These are phyloP conservation scores for Acanthoscelides obtectus DNA, from an alignment of 2,888 invertebrate species.

Conservation along the genomic window DNA sequence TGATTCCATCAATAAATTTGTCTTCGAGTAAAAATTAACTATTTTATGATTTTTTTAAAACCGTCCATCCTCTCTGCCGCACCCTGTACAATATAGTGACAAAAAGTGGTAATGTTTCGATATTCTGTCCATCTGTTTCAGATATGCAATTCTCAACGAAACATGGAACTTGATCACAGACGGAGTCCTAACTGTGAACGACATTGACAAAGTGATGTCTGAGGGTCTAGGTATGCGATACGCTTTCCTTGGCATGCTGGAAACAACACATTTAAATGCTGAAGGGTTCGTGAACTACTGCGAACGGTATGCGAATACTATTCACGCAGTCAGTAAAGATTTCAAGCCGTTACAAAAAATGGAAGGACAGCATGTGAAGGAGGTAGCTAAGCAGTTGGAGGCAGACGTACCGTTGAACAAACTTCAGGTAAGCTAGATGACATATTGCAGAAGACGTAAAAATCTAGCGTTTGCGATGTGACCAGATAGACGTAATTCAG, in stretches of 20 bases:
- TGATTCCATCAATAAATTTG: too few relatives aligned
- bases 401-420: slow-evolving; percentile 69
- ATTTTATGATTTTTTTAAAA: too few relatives aligned
- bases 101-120: too few relatives aligned
- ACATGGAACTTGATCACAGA: slow-evolving; percentile 83
- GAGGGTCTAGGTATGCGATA: slow-evolving; percentile 93
- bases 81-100: too few relatives aligned
- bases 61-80: too few relatives aligned
- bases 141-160: slow-evolving; percentile 90
- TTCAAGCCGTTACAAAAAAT: slow-evolving; percentile 73
- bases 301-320: slow-evolving; percentile 57
- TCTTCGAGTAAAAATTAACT: too few relatives aligned
- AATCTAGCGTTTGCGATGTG: too few relatives aligned
- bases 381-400: slow-evolving; percentile 69
- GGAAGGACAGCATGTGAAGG: slow-evolving; percentile 60
- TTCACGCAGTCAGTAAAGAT: slow-evolving; percentile 62
- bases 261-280: slow-evolving; percentile 92
- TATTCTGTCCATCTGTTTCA: too few relatives aligned
- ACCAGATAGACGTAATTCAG: too few relatives aligned
- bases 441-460: not conserved
- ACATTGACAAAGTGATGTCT: slow-evolving; percentile 89
- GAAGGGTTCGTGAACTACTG: slow-evolving; percentile 71
- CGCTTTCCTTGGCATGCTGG: slow-evolving; percentile 90
- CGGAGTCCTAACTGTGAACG: slow-evolving; percentile 79
- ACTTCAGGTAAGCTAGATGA: slow-evolving; percentile 41